Evolutionary conservation across 1,140 invertebrate genomes (phyloP), one percentile per base, ranked within the genome.

Genomic region (Triops longicaudatus): DNA sequence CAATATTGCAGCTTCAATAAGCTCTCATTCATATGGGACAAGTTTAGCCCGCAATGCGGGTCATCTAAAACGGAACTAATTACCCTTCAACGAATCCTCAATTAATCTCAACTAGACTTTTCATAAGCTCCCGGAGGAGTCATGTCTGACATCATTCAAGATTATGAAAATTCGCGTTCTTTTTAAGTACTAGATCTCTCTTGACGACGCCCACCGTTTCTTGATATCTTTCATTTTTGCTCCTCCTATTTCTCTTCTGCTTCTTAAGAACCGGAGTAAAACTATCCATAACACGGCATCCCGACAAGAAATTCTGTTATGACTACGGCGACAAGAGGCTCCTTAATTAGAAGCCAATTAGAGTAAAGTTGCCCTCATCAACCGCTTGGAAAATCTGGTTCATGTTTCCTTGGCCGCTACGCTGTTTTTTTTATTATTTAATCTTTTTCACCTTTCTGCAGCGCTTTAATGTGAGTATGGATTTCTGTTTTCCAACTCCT

Each of bases 331-430:
- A 9, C 6, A 1, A 17, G 7, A 63, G 50, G 14, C 14, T 63
- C n/a, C 50, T 63, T n/a, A 63, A 63, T 63, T 63, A 63, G 50
- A 63, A 63, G 17, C 50, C 2, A 63, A 63, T 63, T 63, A 63
- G 50, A 1, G 50, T 63, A 63, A 6, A 63, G 31, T 63, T 22
- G 2, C 22, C 50, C n/a, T 22, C 50, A 63, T 17, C 22, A 63
- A 63, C 14, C 50, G 22, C 50, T 22, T 63, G 10, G n/a, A 6
- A 63, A 63, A 17, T 63, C 50, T 63, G 3, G 4, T 14, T 22
- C 50, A 10, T 6, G 17, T 22, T 22, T 63, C 50, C 50, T 2
- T 22, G 14, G 14, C 50, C 50, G 17, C 17, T 63, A n/a, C 0
- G 14, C 14, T 63, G 10, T 22, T 22, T 63, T 63, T 63, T 22